Percentiles rank a stretch among this genome's conserved stretches.
Evolutionary conservation across 2,113 vertebrate genomes (phyloP).

Genomic region (Corydoras sp.): DNA sequence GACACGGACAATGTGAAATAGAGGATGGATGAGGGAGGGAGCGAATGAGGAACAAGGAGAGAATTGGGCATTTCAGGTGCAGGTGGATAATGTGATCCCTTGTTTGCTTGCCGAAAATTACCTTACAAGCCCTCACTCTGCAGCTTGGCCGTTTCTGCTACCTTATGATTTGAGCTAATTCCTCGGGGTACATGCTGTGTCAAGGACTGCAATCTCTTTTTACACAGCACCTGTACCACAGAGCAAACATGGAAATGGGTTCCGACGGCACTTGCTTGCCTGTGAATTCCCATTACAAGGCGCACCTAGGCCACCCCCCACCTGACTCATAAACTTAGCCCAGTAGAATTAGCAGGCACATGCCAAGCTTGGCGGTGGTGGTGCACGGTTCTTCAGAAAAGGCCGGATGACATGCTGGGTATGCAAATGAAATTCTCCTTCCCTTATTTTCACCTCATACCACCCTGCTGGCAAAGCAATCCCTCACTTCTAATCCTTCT

Average conservation of each 20-base stretch:
- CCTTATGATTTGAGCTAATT: slow-evolving; percentile 64
- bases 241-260: slow-evolving; percentile 71
- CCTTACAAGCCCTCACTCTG: slow-evolving; percentile 69
- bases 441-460: slow-evolving; percentile 76
- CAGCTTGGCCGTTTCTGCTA: slow-evolving; percentile 61
- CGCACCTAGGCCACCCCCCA: slow-evolving; percentile 58
- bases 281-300: slow-evolving; percentile 56
- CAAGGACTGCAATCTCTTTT: slow-evolving; percentile 71
- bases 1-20: slow-evolving; percentile 69
- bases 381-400: slow-evolving; percentile 90
- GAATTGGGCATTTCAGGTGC: slow-evolving; percentile 94
- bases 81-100: slow-evolving; percentile 95
- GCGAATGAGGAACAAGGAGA: slow-evolving; percentile 53
- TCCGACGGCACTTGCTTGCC: slow-evolving; percentile 50
- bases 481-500: slow-evolving; percentile 44
- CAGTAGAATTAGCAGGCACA: slow-evolving; percentile 82
- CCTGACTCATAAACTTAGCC: slow-evolving; percentile 50
- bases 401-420: slow-evolving; percentile 85
- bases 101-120: slow-evolving; percentile 73
- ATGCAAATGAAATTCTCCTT: slow-evolving; percentile 90
- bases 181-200: slow-evolving; percentile 50
- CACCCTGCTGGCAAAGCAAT: slow-evolving; percentile 63
- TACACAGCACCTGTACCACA: slow-evolving; percentile 69
- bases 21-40: slow-evolving; percentile 34
- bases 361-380: slow-evolving; percentile 75